These are phyloP conservation scores for Elachura formosa DNA, from an alignment of 2,113 vertebrate genomes.

Conservation along the genomic window DNA sequence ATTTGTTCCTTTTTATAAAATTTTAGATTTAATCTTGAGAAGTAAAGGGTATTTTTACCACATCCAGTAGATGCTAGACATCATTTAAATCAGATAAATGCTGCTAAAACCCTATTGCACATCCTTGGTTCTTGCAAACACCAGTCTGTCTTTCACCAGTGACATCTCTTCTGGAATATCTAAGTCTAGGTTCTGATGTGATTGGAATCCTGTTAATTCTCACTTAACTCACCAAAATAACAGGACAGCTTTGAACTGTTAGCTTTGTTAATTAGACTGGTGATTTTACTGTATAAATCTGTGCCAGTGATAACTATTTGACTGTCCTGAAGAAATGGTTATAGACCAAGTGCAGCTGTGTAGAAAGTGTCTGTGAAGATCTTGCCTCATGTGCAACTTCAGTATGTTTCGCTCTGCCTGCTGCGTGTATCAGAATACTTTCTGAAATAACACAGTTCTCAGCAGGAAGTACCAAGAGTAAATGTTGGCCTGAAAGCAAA, in stretches of 20 bases:
- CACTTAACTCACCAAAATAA: neutral
- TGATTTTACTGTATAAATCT: neutral
- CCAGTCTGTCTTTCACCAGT: neutral
- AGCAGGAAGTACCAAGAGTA: neutral
- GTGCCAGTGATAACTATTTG: neutral
- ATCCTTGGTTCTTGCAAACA: neutral
- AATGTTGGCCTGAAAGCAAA: neutral
- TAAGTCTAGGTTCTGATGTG: neutral
- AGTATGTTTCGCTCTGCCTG: neutral
- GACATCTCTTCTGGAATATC: neutral
- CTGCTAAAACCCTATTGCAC: neutral
- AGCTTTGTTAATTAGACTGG: neutral
- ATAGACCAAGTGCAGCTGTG: neutral
- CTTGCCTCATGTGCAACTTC: neutral
- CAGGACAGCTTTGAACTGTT: neutral
- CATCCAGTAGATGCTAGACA: neutral
- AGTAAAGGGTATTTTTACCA: neutral
- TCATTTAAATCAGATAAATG: neutral
- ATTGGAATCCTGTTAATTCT: neutral
- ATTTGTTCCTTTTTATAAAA: neutral
- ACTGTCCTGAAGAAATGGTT: neutral
- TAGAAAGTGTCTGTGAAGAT: neutral
- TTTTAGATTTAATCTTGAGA: neutral
- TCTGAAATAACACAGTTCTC: neutral
- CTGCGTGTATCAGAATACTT: neutral